Evolutionary conservation across 2,113 vertebrate species (phyloP), one percentile per base, ranked within the genome.

Genomic region (Phaethornis superciliosus): DNA sequence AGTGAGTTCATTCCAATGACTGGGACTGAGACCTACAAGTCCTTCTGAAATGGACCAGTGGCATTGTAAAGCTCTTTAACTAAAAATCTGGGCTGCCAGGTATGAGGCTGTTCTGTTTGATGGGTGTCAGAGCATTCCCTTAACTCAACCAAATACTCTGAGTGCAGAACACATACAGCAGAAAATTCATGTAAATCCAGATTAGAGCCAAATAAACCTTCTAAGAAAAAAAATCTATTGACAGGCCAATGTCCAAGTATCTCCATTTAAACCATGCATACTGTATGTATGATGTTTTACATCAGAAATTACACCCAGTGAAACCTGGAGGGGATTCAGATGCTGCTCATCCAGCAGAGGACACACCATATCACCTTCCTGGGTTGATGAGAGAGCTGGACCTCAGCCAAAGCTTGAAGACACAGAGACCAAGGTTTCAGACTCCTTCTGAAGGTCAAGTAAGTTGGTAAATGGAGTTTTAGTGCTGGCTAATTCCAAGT

Each of bases 1-100:
- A 64, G 33, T 0, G 8, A 56, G 18, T 49, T 63, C 20, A 37
- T 60, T 40, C 54, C 59, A 64, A 17, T 0, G 4, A 49, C 0
- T 46, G 30, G 23, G 47, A 52, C 81, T 89, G 47, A 75, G 77
- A n/a, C 28, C 28, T 13, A 3, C 7, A 81, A 78, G 47, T 51
- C 35, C 33, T n/a, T 32, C 26, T 32, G 55, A 18, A 46, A 92
- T 55, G 44, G 27, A 62, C 19, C 24, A 22, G 20, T 5, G 24
- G 15, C 30, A 54, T 18, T 32, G 42, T 30, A 13, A 47, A 33
- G 11, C 3, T 24, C 10, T 55, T 18, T 6, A 65, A 15, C 10
- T 46, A 54, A 58, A 81, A 51, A 19, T 14, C 8, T 37, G 47
- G 19, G 23, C n/a, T 0, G 1, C 6, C 5, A 51, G 21, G 2